Conservation (phyloP, 2,113 vertebrate species). For the Actinemys pallida region DNA sequence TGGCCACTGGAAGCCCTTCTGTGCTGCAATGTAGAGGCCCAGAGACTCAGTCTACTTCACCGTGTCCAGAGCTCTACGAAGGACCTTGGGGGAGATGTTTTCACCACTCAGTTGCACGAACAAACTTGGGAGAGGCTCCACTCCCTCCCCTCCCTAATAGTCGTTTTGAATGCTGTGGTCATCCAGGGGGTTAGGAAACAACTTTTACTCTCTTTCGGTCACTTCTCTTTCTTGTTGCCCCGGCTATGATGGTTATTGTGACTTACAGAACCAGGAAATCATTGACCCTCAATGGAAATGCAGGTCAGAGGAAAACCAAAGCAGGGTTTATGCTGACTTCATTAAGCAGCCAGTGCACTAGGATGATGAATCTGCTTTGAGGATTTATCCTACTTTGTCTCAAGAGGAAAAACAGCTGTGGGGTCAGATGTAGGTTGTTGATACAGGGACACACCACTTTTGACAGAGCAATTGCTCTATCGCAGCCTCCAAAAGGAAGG, state of each 20-base stretch:
- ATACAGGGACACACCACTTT: neutral
- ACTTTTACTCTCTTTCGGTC: neutral
- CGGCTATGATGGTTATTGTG: accelerated
- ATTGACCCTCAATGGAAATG: accelerated
- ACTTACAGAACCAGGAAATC: neutral
- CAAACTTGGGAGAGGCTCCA: neutral
- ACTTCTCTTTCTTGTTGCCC: neutral
- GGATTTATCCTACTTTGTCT: neutral
- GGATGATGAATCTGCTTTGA: neutral
- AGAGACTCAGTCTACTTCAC: neutral
- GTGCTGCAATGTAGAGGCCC: neutral
- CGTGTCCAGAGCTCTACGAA: neutral
- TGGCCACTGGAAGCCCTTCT: neutral
- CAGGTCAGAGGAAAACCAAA: neutral
- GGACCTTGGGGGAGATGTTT: neutral
- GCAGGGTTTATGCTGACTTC: neutral
- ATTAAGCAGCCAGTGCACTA: accelerated
- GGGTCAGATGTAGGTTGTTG: neutral
- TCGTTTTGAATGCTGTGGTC: neutral
- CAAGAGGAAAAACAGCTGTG: neutral
- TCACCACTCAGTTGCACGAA: neutral
- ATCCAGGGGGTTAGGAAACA: neutral
- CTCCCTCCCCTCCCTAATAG: neutral
- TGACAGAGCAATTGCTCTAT: neutral
- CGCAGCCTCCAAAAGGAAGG: neutral